Evolutionary conservation across 2,113 vertebrate species (phyloP), one percentile per base, ranked within the genome.

Genomic region (Phycodurus eques): DNA sequence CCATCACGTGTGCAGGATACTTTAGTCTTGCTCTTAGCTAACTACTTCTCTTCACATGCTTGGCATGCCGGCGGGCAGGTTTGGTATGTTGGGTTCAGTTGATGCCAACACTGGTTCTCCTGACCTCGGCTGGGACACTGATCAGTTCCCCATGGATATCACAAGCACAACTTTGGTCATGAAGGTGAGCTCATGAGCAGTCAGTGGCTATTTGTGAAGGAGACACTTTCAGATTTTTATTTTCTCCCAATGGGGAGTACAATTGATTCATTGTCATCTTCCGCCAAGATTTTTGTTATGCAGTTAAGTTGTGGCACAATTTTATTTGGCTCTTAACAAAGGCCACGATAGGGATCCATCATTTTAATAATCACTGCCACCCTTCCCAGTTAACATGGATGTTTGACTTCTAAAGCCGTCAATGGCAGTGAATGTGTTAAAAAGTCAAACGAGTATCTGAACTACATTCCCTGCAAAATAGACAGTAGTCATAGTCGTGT

Each of bases 121-220:
- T 76, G 88, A 91, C 78, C 79, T 91, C 64, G 90, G 89, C 0
- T 92, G 88, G 89, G 89, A 91, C 83, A 92, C 89, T 0, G 81
- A 91, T 70, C 89, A 91, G 85, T 90, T 89, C 79, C 91, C 88
- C 60, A 91, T 91, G 90, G 91, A 92, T 80, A 87, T 89, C 75
- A 87, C 68, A 74, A 90, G 90, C 78, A 87, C 88, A 68, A 91
- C 88, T n/a, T 12, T 91, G 77, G 87, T 91, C 64, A 91, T 91
- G 89, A 91, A 92, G 84, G 91, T 91, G 51, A 79, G 57, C 10
- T n/a, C 8, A n/a, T 47, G 11, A 49, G 14, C 47, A 27, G 27
- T 27, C 1, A 27, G 27, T 27, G 27, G 27, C 27, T 27, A 27
- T 27, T 47, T 47, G 12, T 47, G 46, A 47, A 20, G 51, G 19